phyloP scores from a whole-genome alignment of 2,797 vertebrate species.

The Choloepus didactylus region DNA sequence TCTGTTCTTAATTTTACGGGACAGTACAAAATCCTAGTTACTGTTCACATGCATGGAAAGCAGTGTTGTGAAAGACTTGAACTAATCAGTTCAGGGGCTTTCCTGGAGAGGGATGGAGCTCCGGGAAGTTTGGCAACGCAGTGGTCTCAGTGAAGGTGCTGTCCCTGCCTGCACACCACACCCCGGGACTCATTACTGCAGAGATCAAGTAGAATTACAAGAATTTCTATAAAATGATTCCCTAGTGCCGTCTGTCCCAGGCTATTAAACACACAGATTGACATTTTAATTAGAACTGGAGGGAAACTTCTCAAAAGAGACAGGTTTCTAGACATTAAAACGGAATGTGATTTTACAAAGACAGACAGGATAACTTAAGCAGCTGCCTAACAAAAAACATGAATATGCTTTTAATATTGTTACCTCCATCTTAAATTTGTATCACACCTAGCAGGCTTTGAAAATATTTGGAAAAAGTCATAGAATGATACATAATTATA shows the following conservation, averaged over 20 bases:
- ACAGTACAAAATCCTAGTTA: not conserved
- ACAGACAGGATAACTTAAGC: constrained; percentile 55
- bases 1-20: not conserved
- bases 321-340: constrained; percentile 65
- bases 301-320: constrained; percentile 42
- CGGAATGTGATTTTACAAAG: not conserved
- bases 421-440: constrained; percentile 43
- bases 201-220: not conserved
- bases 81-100: not conserved
- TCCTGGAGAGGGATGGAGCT: not conserved
- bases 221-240: constrained; percentile 46
- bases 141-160: not conserved
- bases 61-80: not conserved
- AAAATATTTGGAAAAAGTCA: constrained; percentile 59
- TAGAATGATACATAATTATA: not conserved
- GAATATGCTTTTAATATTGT: constrained; percentile 47
- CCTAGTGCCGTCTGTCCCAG: not conserved
- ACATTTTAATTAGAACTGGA: constrained; percentile 75
- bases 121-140: not conserved
- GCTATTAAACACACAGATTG: constrained; percentile 27
- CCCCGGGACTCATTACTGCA: not conserved
- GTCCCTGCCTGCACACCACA: not conserved
- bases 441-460: constrained; percentile 4
- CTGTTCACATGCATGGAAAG: not conserved
- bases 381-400: constrained; percentile 33